These are phyloP conservation scores for Myiozetetes cayanensis DNA, from an alignment of 2,113 vertebrate species.

Conservation along the genomic window DNA sequence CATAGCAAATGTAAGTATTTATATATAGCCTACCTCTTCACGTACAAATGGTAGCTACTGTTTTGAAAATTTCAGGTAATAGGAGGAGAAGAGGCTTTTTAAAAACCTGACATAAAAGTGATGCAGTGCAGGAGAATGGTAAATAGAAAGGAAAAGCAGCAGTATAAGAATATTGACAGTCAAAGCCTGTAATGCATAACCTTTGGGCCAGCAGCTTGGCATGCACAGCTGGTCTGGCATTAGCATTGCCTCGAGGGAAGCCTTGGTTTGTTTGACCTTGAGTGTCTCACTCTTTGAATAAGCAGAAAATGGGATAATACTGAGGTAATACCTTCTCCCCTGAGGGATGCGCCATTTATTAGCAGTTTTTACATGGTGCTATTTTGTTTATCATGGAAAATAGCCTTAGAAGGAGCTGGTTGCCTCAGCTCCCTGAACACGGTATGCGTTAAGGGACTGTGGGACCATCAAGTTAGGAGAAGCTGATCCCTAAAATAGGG, in stretches of 20 bases:
- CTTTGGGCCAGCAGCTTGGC: not conserved
- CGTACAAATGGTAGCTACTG: not conserved
- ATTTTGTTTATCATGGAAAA: constrained; percentile 49
- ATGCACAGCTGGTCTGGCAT: not conserved
- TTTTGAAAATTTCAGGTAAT: not conserved
- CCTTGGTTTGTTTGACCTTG: not conserved
- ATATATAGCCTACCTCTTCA: not conserved
- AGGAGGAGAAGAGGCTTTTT: not conserved
- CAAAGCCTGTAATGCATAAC: not conserved
- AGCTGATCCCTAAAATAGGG: not conserved
- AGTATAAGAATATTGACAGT: not conserved
- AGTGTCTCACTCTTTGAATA: not conserved
- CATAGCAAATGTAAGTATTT: not conserved
- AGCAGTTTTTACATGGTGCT: not conserved
- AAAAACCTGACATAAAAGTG: not conserved
- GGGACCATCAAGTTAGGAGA: not conserved
- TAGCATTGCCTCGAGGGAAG: not conserved
- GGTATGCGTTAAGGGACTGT: not conserved
- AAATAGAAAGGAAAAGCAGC: not conserved
- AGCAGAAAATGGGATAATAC: constrained; percentile 16
- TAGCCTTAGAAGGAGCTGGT: not conserved
- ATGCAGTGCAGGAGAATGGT: not conserved
- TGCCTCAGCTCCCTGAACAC: not conserved
- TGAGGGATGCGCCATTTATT: not conserved
- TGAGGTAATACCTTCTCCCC: not conserved